phyloP scores from a whole-genome alignment of 2,797 vertebrate genomes.

The Coluber constrictor region DNA sequence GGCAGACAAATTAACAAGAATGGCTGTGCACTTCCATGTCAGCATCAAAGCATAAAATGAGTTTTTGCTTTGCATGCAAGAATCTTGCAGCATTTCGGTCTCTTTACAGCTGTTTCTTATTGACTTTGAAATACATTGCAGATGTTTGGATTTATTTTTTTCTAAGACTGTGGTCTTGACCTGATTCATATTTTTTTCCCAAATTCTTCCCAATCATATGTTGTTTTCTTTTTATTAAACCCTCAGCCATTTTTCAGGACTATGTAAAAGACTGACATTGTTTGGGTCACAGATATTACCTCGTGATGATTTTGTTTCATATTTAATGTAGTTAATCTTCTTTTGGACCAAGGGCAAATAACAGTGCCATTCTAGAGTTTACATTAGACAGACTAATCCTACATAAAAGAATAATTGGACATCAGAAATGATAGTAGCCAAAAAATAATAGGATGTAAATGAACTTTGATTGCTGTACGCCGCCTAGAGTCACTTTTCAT shows the following conservation, averaged over 20 bases:
- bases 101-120: not conserved
- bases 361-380: not conserved
- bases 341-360: not conserved
- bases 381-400: too few species aligned
- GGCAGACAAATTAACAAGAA: not conserved
- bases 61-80: not conserved
- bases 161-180: not conserved
- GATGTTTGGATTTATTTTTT: not conserved
- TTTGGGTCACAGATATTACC: not conserved
- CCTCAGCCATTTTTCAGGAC: not conserved
- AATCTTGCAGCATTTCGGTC: not conserved
- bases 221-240: not conserved
- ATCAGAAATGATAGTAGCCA: too few species aligned
- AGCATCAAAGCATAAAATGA: not conserved
- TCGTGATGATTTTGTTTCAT: not conserved
- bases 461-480: too few species aligned
- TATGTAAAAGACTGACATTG: not conserved
- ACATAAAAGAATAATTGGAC: too few species aligned
- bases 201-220: not conserved
- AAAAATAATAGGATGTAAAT: too few species aligned
- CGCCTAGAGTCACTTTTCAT: too few species aligned
- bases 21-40: not conserved
- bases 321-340: not conserved
- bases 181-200: not conserved
- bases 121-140: not conserved